phyloP scores from a whole-genome alignment of 2,797 vertebrate species.

The Spheniscus humboldti region DNA sequence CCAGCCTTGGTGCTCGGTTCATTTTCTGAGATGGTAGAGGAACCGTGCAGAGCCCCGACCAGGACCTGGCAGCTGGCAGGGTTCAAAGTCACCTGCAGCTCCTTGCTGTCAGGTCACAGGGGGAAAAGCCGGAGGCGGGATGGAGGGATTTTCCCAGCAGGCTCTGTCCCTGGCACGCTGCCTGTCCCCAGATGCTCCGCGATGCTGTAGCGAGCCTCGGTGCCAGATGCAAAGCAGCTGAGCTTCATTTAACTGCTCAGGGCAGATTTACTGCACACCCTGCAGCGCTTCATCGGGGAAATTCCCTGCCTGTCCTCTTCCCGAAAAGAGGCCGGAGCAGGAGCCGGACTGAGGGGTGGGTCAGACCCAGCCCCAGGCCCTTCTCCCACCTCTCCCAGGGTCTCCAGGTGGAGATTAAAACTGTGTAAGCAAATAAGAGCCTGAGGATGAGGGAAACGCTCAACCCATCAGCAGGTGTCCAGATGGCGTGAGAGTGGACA shows the following conservation, averaged over 20 bases:
- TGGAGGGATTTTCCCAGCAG: slow-evolving; percentile 36
- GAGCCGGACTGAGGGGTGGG: not conserved
- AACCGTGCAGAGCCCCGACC: not conserved
- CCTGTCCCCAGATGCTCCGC: not conserved
- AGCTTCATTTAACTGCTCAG: not conserved
- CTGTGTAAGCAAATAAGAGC: not conserved
- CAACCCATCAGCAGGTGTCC: not conserved
- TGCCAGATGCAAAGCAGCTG: slow-evolving; percentile 17
- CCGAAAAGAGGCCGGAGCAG: not conserved
- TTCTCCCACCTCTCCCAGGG: not conserved
- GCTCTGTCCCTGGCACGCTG: not conserved
- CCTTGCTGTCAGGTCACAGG: not conserved
- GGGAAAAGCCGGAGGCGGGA: not conserved
- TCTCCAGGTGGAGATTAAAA: not conserved
- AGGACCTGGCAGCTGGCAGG: not conserved
- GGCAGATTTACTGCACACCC: not conserved
- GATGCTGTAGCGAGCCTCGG: not conserved
- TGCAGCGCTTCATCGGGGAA: not conserved
- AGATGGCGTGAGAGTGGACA: fast-evolving
- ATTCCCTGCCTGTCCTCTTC: not conserved
- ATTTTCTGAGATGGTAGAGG: not conserved
- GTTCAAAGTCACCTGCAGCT: slow-evolving; percentile 11
- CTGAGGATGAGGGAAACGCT: not conserved
- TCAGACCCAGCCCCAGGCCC: fast-evolving
- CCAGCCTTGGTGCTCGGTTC: not conserved